Base-by-base conservation (phyloP, 2,888 invertebrate species). In the Thymelicus acteon region DNA sequence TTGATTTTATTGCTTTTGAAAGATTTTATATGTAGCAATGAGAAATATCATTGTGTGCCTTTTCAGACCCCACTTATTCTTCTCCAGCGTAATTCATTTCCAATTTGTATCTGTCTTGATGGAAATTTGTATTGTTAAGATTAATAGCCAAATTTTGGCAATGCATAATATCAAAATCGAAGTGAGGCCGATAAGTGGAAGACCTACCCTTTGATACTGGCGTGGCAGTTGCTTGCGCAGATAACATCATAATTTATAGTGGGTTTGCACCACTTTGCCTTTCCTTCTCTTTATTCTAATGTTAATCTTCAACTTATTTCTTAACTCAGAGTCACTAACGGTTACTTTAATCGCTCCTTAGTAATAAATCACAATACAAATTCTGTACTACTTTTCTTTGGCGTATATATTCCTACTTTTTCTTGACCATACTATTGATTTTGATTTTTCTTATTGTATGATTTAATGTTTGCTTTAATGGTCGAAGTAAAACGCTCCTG, bases 241-340 rank as follows among this genome's bases (percentile, higher is more conserved):
- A 92, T 92, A 92, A 85, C 85, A 92, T 92, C 92, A 90, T 92
- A 91, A 92, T 92, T 91, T 92, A 92, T 90, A 82, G 85, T 86
- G 80, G 86, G 85, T 88, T 91, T 90, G 84, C 85, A 82, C 81
- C 79, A 44, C 72, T 74, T 72, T 72, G 47, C 68, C 72, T 52
- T 49, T 63, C 49, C 68, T 57, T 44, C 12, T 65, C 37, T 48
- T 49, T 68, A 66, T 66, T 64, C 68, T 71, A 31, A 72, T 72
- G 63, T 69, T 71, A 67, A 72, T 63, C 60, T 65, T 62, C 52
- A 58, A 49, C 58, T 44, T 44, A 44, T 44, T 8, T 44, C n/a
- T n/a, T 10, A 19, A 19, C 19, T 19, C n/a, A 19, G 0, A 19
- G 19, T 19, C 19, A 19, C 19, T 19, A 19, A 19, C 19, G 19